phyloP scores from a whole-genome alignment of 2,797 vertebrate genomes.

The Falco peregrinus region DNA sequence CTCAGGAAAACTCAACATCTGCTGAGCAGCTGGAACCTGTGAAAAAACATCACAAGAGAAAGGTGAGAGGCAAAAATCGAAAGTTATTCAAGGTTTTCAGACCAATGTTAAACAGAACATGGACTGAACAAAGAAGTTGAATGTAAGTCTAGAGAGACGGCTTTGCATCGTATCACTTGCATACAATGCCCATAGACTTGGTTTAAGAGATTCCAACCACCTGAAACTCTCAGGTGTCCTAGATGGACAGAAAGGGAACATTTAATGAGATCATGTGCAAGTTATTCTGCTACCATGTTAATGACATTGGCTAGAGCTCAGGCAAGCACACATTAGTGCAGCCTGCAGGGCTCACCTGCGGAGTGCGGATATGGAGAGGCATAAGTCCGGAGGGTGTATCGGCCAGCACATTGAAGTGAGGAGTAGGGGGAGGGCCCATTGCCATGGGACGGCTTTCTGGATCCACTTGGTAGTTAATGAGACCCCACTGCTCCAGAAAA shows the following conservation, averaged over 20 bases:
- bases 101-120: fast-evolving
- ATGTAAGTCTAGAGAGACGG: fast-evolving
- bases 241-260: not conserved
- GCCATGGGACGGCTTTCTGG: constrained; percentile 93
- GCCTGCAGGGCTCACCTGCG: constrained; percentile 77
- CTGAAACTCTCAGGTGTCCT: too few species aligned
- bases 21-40: constrained; percentile 91
- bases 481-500: constrained; percentile 97
- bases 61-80: not conserved
- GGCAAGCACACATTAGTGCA: fast-evolving
- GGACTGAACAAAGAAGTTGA: not conserved
- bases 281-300: fast-evolving
- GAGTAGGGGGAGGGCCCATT: constrained; percentile 95
- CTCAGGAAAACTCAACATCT: constrained; percentile 92
- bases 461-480: constrained; percentile 98
- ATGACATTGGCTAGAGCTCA: fast-evolving
- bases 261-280: fast-evolving
- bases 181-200: not conserved
- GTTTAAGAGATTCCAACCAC: not conserved
- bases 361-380: constrained; percentile 91
- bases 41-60: not conserved
- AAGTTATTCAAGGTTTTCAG: not conserved
- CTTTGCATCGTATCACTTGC: not conserved
- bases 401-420: constrained; percentile 95
- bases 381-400: constrained; percentile 95